Base-by-base conservation (phyloP, 35 echinoderm and acorn worm genomes). In the Eucidaris tribuloides region DNA sequence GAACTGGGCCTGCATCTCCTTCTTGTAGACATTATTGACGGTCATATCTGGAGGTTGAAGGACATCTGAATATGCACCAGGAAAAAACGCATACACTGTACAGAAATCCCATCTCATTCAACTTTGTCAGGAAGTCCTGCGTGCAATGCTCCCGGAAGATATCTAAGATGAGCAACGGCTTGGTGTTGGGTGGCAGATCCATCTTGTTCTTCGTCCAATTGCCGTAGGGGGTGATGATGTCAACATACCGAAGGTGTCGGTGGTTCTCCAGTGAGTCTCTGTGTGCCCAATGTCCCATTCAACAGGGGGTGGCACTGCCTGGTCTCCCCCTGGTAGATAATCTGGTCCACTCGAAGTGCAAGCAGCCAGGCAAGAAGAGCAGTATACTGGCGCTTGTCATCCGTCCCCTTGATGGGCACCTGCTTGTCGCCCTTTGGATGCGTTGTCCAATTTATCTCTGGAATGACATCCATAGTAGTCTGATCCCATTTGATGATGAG, bases 401-500 rank as follows among this genome's bases (percentile, higher is more conserved):
- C 83, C 5, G 50, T 39, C 2, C 84, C 68, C 19, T 71, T 50
- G 32, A 77, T 76, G 0, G 42, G 28, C 5, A 86, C 71, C 68
- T 86, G 70, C 9, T 57, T 52, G 36, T 71, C 65, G 15, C 84
- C 84, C 32, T 77, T 35, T 22, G 2, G 30, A 42, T 68, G 36
- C 82, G 72, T 84, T 46, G 62, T 84, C 82, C 82, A 84, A 28
- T 71, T 65, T 17, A 43, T 45, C 43, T 41, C 36, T 41, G 82
- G 82, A 5, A 84, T 48, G 0, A 84, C 61, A 18, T 64, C 4
- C 7, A 84, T 64, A 46, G 32, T 64, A 13, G 82, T 86, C 35
- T 86, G 83, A 58, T 86, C 83, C 83, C 83, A 86, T 33, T 86
- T 86, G 23, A 86, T 77, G 1, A 86, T 37, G 4, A 86, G 63